Conservation (phyloP, 2,888 invertebrate genomes). For the Pammene aurita region DNA sequence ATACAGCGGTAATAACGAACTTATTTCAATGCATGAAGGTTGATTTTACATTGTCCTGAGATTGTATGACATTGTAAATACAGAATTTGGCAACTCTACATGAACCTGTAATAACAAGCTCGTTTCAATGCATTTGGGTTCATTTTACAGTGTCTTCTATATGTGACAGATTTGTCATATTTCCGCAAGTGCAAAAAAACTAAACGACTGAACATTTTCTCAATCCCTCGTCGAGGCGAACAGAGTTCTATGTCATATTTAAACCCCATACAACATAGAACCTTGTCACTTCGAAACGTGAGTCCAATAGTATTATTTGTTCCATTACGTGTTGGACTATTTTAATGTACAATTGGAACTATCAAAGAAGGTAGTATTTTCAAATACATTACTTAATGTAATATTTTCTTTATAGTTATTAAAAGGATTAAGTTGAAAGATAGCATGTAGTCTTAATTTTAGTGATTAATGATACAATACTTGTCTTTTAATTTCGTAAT, state of each 20-base stretch:
- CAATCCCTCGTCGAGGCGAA: constrained; percentile 21
- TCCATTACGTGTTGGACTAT: constrained; percentile 16
- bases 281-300: not conserved
- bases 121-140: no score
- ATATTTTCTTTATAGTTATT: constrained; percentile 44
- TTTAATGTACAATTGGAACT: constrained; percentile 12
- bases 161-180: not conserved
- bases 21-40: no score
- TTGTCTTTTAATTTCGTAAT: constrained; percentile 13
- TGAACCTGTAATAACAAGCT: no score
- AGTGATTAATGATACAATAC: constrained; percentile 38
- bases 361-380: constrained; percentile 25
- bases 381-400: constrained; percentile 44
- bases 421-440: constrained; percentile 36
- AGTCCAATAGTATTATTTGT: constrained; percentile 28
- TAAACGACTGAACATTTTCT: constrained; percentile 38
- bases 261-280: constrained; percentile 21
- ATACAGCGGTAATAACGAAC: no score
- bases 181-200: constrained; percentile 27
- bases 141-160: no score
- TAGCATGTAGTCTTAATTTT: constrained; percentile 39
- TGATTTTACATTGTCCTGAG: no score
- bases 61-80: no score
- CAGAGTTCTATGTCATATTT: constrained; percentile 32
- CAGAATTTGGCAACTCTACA: no score